Base-by-base conservation (phyloP, 2,113 vertebrate genomes). In the Cricetomys ansorgei region DNA sequence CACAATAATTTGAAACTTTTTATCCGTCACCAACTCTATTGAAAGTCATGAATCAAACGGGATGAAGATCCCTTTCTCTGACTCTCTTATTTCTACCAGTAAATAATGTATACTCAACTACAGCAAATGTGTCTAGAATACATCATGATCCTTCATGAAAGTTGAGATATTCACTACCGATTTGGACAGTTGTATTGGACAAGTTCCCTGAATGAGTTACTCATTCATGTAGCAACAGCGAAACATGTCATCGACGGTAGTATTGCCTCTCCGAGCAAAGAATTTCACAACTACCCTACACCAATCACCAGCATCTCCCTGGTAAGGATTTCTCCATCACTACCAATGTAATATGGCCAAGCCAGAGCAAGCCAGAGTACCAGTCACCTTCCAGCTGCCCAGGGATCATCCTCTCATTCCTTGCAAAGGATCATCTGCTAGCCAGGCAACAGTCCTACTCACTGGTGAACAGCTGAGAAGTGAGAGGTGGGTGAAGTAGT, bases 401-500 rank as follows among this genome's bases (percentile, higher is more conserved):
- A 29, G 75, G 19, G 37, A 16, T 40, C 65, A 57, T 93, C 45
- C 43, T 75, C 62, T 50, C 21, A 3, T 34, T 62, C 79, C 75
- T 88, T 73, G 43, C 45, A 88, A 65, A 67, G 13, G 10, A 72
- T 91, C 94, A 84, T 93, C 94, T 84, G 92, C 91, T 70, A 55
- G 48, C 94, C 90, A 86, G 81, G 91, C 62, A 70, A 79, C 85
- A 88, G 34, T 29, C 65, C 90, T 75, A 48, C 34, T 86, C 69
- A 67, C 92, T 57, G 37, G 55, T 7, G 67, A 96, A 97, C 94
- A 96, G 95, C 97, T 96, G 94, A 97, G 88, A 69, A 67, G 48
- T 48, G n/a, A 94, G 4, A 59, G 62, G 48, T n/a, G 77, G 62
- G 72, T n/a, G 59, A 88, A 94, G 81, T 0, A 70, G 48, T 43